A percentile compares a stretch with the other conserved stretches of the same genome.
phyloP scores from a whole-genome alignment of 1,140 invertebrate species.

The Heliothis subflexa region DNA sequence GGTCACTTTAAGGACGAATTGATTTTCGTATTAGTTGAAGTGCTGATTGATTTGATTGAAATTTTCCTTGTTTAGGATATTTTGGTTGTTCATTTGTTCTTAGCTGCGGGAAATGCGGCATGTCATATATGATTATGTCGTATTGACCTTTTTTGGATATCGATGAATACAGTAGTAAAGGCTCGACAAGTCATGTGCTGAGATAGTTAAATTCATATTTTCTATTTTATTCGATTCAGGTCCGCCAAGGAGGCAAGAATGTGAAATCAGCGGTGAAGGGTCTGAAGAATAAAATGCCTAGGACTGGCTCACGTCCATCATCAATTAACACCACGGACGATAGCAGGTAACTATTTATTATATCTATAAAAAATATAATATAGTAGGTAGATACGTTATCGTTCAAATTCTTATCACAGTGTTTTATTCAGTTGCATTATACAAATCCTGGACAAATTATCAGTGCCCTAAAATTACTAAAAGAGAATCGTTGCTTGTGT shows the following conservation, averaged over 20 bases:
- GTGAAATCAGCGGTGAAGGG: conserved; percentile 92
- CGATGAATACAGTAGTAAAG: not conserved
- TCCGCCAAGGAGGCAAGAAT: conserved; percentile 92
- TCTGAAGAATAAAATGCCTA: conserved; percentile 89
- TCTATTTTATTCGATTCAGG: conserved; percentile 78
- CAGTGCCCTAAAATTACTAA: too few species aligned
- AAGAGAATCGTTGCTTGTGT: too few species aligned
- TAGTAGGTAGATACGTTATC: conserved; percentile 6
- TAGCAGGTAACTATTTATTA: conserved; percentile 65
- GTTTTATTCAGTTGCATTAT: too few species aligned
- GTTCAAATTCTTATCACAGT: not conserved
- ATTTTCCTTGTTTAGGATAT: too few species aligned
- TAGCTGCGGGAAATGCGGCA: too few species aligned
- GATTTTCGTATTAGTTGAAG: too few species aligned
- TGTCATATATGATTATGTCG: too few species aligned
- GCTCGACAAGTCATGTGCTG: too few species aligned
- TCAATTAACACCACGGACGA: conserved; percentile 80
- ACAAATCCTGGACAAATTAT: too few species aligned
- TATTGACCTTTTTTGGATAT: not conserved
- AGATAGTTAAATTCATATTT: not conserved
- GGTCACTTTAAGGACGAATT: too few species aligned
- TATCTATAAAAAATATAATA: not conserved
- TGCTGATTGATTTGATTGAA: too few species aligned
- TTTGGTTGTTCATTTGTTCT: too few species aligned
- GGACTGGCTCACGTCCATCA: conserved; percentile 78